phyloP scores from a whole-genome alignment of 1,140 invertebrate species.

The Aphis craccivora region DNA sequence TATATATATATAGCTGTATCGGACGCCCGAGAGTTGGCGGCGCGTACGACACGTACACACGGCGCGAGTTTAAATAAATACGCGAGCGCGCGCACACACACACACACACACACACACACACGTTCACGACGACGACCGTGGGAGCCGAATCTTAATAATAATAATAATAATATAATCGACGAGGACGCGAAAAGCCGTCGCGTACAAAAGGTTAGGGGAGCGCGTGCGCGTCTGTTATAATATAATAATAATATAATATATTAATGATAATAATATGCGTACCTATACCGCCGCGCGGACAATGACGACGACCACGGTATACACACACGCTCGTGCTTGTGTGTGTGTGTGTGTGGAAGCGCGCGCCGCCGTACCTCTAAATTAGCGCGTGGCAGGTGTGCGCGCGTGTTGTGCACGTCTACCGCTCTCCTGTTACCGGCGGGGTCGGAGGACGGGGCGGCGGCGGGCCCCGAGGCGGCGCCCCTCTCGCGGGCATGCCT shows the following conservation, averaged over 20 bases:
- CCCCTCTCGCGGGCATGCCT: constrained; percentile 25
- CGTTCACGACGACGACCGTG: background rate
- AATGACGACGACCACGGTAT: background rate
- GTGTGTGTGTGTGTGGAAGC: background rate
- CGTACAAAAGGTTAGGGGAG: background rate
- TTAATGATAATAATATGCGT: constrained; percentile 6
- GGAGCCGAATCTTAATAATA: constrained; percentile 12
- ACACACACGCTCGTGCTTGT: too few species aligned
- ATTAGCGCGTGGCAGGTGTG: constrained; percentile 58
- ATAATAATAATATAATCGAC: constrained; percentile 13
- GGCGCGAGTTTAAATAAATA: background rate
- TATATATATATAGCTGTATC: too few species aligned
- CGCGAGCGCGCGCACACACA: background rate
- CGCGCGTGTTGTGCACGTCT: constrained; percentile 47
- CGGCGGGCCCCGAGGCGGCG: background rate
- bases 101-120: background rate
- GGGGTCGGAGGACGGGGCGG: background rate
- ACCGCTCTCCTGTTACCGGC: background rate
- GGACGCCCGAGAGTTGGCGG: too few species aligned
- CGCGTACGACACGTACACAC: background rate
- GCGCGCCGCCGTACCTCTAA: constrained; percentile 53
- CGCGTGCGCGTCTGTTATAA: constrained; percentile 20
- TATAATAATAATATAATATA: background rate
- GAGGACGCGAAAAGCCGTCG: constrained; percentile 17
- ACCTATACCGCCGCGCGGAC: background rate